Evolutionary conservation across 2,113 vertebrate genomes (phyloP), one percentile per base, ranked within the genome.

Genomic region (Anguilla japonica): DNA sequence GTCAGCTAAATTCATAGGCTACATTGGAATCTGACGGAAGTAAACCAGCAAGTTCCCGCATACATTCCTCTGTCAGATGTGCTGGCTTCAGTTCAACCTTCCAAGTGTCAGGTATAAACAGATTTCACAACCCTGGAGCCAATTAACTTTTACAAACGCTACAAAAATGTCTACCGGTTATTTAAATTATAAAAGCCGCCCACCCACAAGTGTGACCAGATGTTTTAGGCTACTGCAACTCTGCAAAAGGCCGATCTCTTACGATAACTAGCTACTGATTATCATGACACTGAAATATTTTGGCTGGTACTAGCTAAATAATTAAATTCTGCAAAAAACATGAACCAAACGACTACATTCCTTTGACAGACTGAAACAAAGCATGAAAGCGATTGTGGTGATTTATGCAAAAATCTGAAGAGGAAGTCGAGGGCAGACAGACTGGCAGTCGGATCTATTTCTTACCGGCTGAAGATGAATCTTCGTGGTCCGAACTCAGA

Each of bases 401-500:
- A 29, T 9, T 75, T 75, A 75, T 29, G 26, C 26, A 14, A 75
- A 63, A n/a, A 34, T 13, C n/a, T n/a, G 71, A 75, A 13, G 22
- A 20, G 13, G 9, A 75, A 34, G 11, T 34, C 26, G 11, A 1
- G 6, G 71, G 7, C n/a, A 75, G n/a, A 67, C 60, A 67, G 60
- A 20, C 5, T 3, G 2, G 60, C 60, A 67, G 18, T 40, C 34
- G 53, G 29, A 3, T 34, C 2, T 29, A 34, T 34, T 18, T 56
- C 93, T 88, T 96, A 97, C 98, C 97, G 95, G 94, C 93, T 7
- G 96, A 98, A 15, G 94, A 96, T 78, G 91, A 92, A 91, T 98
- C 98, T 14, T 99, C 98, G 43, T 95, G 97, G 92, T 98, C 98
- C 0, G 98, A 99, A 94, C 97, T 97, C 91, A 95, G 89, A 93